Percentiles rank a stretch among this genome's conserved stretches.
phyloP scores from a whole-genome alignment of 1,140 invertebrate species.

The Neuroterus valhalla region DNA sequence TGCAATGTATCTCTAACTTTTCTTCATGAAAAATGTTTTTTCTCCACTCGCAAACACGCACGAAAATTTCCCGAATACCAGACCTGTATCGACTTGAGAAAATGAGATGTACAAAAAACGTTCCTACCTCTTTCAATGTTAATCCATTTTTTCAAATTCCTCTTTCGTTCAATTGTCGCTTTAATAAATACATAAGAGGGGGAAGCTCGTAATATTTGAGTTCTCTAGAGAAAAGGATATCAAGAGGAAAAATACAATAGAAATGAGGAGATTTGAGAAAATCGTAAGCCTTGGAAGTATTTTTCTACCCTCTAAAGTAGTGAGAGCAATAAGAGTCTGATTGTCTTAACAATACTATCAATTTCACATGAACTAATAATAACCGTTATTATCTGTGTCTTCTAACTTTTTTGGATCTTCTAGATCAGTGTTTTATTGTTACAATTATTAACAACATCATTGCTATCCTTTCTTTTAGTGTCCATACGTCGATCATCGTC shows the following conservation, averaged over 20 bases:
- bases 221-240: not conserved
- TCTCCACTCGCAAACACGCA: no score
- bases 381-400: constrained; percentile 45
- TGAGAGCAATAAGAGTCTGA: constrained; percentile 72
- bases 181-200: no score
- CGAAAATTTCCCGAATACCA: no score
- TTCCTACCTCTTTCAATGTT: no score
- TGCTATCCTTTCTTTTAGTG: constrained; percentile 43
- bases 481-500: constrained; percentile 34
- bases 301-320: constrained; percentile 50
- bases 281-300: not conserved
- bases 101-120: no score
- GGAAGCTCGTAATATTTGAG: no score
- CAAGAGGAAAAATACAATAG: not conserved
- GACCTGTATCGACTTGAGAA: no score
- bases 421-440: no score
- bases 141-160: no score
- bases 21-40: no score
- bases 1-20: not conserved
- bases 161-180: no score
- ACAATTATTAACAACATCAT: constrained; percentile 52
- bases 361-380: constrained; percentile 59
- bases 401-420: no score
- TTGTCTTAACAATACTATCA: constrained; percentile 75
- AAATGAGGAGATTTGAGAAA: not conserved